Percentiles rank a stretch among this genome's conserved stretches.
Evolutionary conservation across 2,888 invertebrate genomes (phyloP).

Genomic region (Cryptocephalus primarius): DNA sequence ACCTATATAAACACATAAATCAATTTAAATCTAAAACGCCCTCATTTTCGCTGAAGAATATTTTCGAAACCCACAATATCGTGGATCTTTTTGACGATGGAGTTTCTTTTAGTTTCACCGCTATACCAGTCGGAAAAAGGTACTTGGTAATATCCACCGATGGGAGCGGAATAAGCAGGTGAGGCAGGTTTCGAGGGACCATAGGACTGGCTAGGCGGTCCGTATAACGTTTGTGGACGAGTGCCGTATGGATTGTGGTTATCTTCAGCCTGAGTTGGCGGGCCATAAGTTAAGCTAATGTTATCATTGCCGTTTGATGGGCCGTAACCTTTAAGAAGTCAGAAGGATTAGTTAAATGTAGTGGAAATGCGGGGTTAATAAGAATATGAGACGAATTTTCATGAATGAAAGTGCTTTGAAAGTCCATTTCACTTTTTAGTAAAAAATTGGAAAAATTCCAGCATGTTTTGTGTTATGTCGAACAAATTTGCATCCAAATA

Average conservation of each 20-base stretch:
- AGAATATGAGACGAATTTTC: too few species aligned
- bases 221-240: conserved; percentile 4
- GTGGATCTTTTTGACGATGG: conserved; percentile 21
- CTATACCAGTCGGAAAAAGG: conserved; percentile 21
- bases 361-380: too few species aligned
- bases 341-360: too few species aligned
- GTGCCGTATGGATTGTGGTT: background rate
- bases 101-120: conserved; percentile 17
- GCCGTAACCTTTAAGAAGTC: conserved; percentile 23
- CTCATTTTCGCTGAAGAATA: conserved; percentile 5
- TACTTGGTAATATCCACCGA: conserved; percentile 13
- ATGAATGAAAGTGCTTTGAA: too few species aligned
- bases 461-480: too few species aligned
- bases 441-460: too few species aligned
- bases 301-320: conserved; percentile 32
- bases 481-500: too few species aligned
- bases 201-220: conserved; percentile 3
- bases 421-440: too few species aligned
- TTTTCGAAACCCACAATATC: conserved; percentile 19
- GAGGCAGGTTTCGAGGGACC: conserved; percentile 1
- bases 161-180: conserved; percentile 8
- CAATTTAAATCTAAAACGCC: too few species aligned
- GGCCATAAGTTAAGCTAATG: conserved; percentile 33
- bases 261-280: conserved; percentile 11
- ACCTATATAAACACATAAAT: too few species aligned